These are phyloP conservation scores for Cariama cristata DNA, from an alignment of 2,113 vertebrate species.

Conservation along the genomic window DNA sequence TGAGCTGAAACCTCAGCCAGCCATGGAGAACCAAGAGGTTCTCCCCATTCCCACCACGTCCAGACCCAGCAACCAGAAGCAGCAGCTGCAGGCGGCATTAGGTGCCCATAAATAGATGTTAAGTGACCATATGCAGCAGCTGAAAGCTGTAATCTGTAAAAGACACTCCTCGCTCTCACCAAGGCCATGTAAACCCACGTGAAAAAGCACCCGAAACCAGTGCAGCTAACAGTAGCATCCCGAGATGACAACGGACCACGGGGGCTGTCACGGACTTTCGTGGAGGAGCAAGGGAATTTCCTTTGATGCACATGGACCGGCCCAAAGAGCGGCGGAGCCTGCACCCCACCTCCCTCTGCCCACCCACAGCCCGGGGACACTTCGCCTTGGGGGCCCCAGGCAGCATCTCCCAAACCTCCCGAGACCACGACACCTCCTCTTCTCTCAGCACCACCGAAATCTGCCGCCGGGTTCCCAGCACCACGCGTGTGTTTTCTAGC, in stretches of 20 bases:
- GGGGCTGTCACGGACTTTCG: rapidly evolving
- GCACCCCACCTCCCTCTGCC: not conserved
- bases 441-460: not conserved
- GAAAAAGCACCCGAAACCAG: not conserved
- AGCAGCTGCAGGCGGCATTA: not conserved
- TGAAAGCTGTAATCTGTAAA: not conserved
- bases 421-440: not conserved
- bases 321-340: not conserved
- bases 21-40: not conserved
- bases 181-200: rapidly evolving
- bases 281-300: not conserved
- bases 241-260: rapidly evolving
- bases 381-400: not conserved
- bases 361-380: rapidly evolving
- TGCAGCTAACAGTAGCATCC: rapidly evolving
- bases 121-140: not conserved
- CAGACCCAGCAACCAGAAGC: not conserved
- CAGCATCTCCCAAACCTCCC: not conserved
- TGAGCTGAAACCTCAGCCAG: not conserved
- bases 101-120: not conserved
- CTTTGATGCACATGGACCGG: not conserved
- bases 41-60: not conserved
- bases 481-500: not conserved
- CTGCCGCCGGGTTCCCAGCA: not conserved
- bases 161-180: not conserved